Percentiles rank a stretch among this genome's conserved stretches.
These are phyloP conservation scores for Anguilla megastoma DNA, from an alignment of 2,797 vertebrate species.

Conservation along the genomic window DNA sequence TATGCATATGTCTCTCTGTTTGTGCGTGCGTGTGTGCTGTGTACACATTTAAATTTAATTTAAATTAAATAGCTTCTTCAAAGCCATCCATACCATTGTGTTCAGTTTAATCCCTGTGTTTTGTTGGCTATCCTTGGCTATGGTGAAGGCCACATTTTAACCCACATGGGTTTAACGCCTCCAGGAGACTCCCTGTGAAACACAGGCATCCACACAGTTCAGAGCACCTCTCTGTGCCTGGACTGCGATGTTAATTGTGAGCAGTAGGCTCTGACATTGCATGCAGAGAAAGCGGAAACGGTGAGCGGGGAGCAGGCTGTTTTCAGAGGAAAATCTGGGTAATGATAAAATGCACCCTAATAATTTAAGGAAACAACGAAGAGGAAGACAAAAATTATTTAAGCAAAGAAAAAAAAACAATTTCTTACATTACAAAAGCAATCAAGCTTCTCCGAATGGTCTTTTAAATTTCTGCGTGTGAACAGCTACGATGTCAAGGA, in stretches of 20 bases:
- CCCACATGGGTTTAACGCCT: neutral
- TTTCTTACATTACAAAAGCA: neutral
- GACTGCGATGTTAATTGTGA: conserved; percentile 10
- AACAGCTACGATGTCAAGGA: neutral
- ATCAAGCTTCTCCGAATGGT: neutral
- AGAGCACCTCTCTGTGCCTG: neutral
- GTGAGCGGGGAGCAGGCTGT: neutral
- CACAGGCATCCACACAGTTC: neutral
- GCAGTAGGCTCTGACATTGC: conserved; percentile 5
- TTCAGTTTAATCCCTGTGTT: neutral
- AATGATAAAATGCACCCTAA: neutral
- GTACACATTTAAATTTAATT: neutral
- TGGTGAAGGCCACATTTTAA: neutral
- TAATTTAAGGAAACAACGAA: neutral
- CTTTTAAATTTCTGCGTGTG: neutral
- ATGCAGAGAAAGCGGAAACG: neutral
- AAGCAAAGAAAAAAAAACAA: neutral
- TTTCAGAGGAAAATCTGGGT: neutral
- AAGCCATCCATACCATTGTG: neutral
- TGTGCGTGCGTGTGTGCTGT: neutral
- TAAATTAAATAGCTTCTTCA: neutral
- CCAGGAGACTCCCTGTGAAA: neutral
- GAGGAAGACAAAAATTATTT: neutral
- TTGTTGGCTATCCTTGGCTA: neutral
- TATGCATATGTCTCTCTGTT: neutral